Evolutionary conservation across 1,140 invertebrate species (phyloP).

Genomic region (Ceratina calcarata): DNA sequence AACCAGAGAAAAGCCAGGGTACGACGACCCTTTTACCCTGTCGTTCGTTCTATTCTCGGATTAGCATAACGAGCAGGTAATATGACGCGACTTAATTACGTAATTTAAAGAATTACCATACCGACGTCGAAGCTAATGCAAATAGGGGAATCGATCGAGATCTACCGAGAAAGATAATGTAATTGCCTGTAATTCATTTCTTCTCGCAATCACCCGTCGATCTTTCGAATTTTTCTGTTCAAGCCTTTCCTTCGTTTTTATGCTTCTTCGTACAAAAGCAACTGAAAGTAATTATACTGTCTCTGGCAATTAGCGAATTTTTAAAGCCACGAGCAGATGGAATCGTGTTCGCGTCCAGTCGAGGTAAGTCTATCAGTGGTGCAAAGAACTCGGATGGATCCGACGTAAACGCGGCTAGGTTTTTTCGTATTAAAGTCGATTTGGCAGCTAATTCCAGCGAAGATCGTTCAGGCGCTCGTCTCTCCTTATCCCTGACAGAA

Average conservation of each 20-base stretch:
- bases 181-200: not conserved
- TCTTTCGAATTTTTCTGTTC: not conserved
- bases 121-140: not conserved
- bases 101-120: conserved; percentile 28
- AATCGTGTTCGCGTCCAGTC: not conserved
- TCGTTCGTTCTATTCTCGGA: conserved; percentile 36
- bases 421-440: conserved; percentile 24
- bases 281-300: not conserved
- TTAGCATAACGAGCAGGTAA: conserved; percentile 26
- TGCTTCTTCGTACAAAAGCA: not conserved
- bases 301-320: not conserved
- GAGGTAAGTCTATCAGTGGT: not conserved
- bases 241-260: too few relatives aligned
- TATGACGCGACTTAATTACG: conserved; percentile 31
- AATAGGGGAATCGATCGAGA: conserved; percentile 2
- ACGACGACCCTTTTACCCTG: conserved; percentile 4
- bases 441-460: conserved; percentile 5
- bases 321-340: not conserved
- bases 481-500: not conserved
- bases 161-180: not conserved
- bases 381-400: not conserved
- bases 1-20: conserved; percentile 20
- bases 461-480: not conserved
- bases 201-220: not conserved
- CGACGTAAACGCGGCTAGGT: not conserved